phyloP scores from a whole-genome alignment of 1,140 invertebrate genomes.

The Mylabris phalerata region DNA sequence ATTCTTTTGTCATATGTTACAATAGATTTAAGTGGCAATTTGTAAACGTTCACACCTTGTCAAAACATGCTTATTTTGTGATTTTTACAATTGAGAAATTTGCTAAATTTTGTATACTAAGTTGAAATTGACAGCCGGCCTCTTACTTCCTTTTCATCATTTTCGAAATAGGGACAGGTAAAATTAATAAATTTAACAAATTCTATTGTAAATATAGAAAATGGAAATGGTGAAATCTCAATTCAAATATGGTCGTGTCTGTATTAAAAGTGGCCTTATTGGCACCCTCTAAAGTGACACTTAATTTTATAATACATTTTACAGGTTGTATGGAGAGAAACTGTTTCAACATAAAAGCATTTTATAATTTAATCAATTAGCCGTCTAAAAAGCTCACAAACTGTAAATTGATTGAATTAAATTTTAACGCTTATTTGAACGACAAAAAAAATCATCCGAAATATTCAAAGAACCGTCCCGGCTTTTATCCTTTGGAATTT shows the following conservation, averaged over 20 bases:
- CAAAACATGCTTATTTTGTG: slow-evolving; percentile 20
- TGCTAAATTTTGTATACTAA: too few species aligned
- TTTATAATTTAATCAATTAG: slow-evolving; percentile 28
- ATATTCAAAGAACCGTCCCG: too few species aligned
- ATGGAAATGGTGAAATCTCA: too few species aligned
- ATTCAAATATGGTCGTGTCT: background rate
- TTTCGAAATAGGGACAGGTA: too few species aligned
- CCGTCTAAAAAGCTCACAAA: slow-evolving; percentile 31
- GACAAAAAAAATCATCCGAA: too few species aligned
- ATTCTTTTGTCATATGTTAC: background rate
- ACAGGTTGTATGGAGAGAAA: slow-evolving; percentile 33
- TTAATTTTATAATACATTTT: slow-evolving; percentile 34
- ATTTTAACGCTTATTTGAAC: too few species aligned
- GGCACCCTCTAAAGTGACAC: slow-evolving; percentile 26
- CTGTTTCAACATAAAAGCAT: slow-evolving; percentile 26
- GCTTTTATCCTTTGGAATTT: too few species aligned
- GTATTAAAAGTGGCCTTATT: slow-evolving; percentile 31
- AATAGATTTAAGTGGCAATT: slow-evolving; percentile 22
- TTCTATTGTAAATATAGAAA: too few species aligned
- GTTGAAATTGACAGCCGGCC: too few species aligned
- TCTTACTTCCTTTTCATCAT: too few species aligned
- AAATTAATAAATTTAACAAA: too few species aligned
- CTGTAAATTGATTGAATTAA: slow-evolving; percentile 24
- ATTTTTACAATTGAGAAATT: slow-evolving; percentile 1
- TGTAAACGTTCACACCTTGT: slow-evolving; percentile 16